Base-by-base conservation (phyloP, 2,113 vertebrate species). In the Marmota monax region DNA sequence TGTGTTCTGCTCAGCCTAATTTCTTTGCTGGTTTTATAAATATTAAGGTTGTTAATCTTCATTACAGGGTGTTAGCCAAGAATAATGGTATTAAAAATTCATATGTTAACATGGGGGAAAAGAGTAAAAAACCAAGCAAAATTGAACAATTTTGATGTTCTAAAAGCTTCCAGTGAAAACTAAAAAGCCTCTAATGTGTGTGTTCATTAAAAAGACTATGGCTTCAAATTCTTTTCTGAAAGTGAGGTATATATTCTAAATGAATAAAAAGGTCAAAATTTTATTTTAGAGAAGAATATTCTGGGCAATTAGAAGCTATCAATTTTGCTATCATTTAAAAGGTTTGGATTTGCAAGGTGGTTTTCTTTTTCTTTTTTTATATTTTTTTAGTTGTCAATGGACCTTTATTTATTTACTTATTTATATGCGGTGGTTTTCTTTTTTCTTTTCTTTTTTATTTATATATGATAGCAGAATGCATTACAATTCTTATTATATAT, bases 11-110 rank as follows among this genome's bases (percentile, higher is more conserved):
- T 91, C 58, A 58, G 76, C 86, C 63, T 91, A 91, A 92, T 96
- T 96, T 96, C 86, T 85, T 94, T 96, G 53, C 95, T 96, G 58
- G 84, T 87, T 93, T 85, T 87, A 37, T 97, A 97, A 97, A 97
- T 95, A 94, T 72, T 96, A 94, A 70, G 78, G 65, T 87, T 91
- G 70, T 93, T 97, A 97, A 97, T 97, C 86, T 97, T 97, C 77
- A 92, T 97, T 93, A 87, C 70, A 84, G 45, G 10, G 67, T 94
- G 72, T 93, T 96, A 97, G 83, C 86, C 94, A 96, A 97, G 94
- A 94, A 96, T 84, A 96, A 96, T 84, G 70, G 20, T 89, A 61
- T 72, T 97, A 90, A 92, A 93, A 92, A 27, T 74, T 39, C 32
- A 34, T 45, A 34, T 95, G 94, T 96, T 97, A 96, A 89, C 79